Base-by-base conservation (phyloP, 1,140 invertebrate genomes). In the Drosophila azteca region DNA sequence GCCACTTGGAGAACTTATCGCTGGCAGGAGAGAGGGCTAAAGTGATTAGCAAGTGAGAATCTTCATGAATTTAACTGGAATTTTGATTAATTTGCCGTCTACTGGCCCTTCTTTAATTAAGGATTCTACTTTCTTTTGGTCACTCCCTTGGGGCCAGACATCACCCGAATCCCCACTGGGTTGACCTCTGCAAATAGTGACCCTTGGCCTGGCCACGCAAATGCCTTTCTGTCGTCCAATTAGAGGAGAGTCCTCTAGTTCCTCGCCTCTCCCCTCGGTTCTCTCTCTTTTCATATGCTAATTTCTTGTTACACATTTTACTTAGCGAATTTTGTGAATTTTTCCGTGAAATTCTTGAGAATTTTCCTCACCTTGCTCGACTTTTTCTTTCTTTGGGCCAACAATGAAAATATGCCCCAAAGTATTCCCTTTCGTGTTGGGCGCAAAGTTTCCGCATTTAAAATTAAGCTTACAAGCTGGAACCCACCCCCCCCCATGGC, bases 391-490 rank as follows among this genome's bases (percentile, higher is more conserved):
- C 43, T 20, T 20, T 48, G 24, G 29, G 26, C 22, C 17, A 64
- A 73, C 58, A 72, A 73, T 73, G 70, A 55, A 55, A 44, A 31
- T 50, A 57, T 70, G 65, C 65, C 67, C 67, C 65, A 44, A 70
- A 58, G 67, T 43, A 69, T 69, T 69, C 5, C 5, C 24, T 26
- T 68, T 68, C 31, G 51, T 49, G 66, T 43, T 20, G 65, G 22
- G 64, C 64, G 65, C 13, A 69, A 77, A 58, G 44, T 77, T 77
- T 77, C 29, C 57, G 59, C 74, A 64, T 77, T 78, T 65, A 52
- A 71, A 64, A 58, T 75, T 52, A 71, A 49, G 71, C 70, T 81
- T 80, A 81, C 79, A 77, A 80, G 76, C 76, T 41, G 35, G 78
- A 66, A 79, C 73, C 77, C 54, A 45, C 68, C 54, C 53, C 6